These are phyloP conservation scores for Sycophila sp. DNA, from an alignment of 1,140 invertebrate genomes.

Conservation along the genomic window DNA sequence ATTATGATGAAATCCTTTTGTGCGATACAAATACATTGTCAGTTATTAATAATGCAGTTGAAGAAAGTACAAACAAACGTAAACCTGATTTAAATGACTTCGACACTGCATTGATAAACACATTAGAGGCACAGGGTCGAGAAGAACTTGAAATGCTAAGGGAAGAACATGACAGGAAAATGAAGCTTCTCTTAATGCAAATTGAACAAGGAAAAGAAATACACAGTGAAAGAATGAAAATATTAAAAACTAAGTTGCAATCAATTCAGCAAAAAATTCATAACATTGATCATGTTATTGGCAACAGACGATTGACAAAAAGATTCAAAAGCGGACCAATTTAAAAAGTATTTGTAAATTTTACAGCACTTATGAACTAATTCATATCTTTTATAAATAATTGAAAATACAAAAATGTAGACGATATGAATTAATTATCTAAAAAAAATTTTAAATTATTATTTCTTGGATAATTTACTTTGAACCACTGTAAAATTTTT, in stretches of 20 bases:
- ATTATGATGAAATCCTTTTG: neutral
- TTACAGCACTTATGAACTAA: no score
- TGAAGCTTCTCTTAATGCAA: constrained; percentile 9
- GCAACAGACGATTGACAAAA: constrained; percentile 19
- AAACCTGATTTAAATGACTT: constrained; percentile 4
- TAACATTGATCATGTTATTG: constrained; percentile 18
- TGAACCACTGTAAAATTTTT: neutral
- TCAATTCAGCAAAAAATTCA: constrained; percentile 1
- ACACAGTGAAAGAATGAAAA: constrained; percentile 35
- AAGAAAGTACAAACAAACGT: constrained; percentile 1
- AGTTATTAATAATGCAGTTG: neutral
- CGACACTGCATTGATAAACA: neutral
- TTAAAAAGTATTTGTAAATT: constrained; percentile 2
- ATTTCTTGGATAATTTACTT: neutral
- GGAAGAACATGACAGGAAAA: constrained; percentile 26
- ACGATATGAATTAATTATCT: no score
- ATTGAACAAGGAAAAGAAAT: constrained; percentile 11
- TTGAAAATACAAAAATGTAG: no score
- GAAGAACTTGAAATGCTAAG: constrained; percentile 24
- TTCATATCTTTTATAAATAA: no score
- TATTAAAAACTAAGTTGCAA: constrained; percentile 6
- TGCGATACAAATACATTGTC: no score
- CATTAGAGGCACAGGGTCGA: neutral
- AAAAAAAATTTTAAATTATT: no score
- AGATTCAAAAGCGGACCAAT: constrained; percentile 35